Evolutionary conservation across 2,113 vertebrate genomes (phyloP), one percentile per base, ranked within the genome.

Genomic region (Caloenas nicobarica): DNA sequence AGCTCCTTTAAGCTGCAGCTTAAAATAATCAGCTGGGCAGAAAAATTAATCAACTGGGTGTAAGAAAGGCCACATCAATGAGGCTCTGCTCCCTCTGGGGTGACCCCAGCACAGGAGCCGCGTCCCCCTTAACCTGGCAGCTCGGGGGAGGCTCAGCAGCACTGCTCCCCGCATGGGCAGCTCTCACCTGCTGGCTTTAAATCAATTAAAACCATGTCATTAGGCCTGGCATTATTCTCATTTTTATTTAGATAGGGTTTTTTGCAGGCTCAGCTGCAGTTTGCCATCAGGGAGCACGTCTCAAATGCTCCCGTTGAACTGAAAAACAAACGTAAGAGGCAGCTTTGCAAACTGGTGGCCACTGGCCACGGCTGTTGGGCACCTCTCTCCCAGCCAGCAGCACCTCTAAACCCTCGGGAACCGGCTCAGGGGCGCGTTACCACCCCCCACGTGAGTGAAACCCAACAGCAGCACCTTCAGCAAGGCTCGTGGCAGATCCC

Each of bases 31-130:
- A 34, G 13, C 40, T 34, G 48, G n/a, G 38, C 10, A 14, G 16
- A 17, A 89, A 46, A 71, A 28, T 38, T 17, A 36, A 33, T 46
- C 44, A 56, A 34, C 18, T 9, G 28, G 53, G 25, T 1, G 2
- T 28, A 31, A 46, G 28, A 33, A 48, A 40, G 54, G 25, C 44
- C 44, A 19, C 44, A 46, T 46, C 42, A 46, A 2, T 23, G 57
- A 29, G 66, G 57, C 48, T 64, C n/a, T 25, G 24, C n/a, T 62
- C 38, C n/a, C 57, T 18, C 18, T 0, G 2, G n/a, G 36, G 17
- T 22, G 54, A 33, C 46, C 9, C 22, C 13, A 4, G 38, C 0
- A 1, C 29, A 7, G 50, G 40, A 64, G 57, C 65, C 1, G 1
- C 26, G 50, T 7, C 38, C 56, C 46, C 53, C 17, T 5, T 28